Evolutionary conservation across 2,113 vertebrate species (phyloP), one percentile per base, ranked within the genome.

Genomic region (Planiliza haematocheilus): DNA sequence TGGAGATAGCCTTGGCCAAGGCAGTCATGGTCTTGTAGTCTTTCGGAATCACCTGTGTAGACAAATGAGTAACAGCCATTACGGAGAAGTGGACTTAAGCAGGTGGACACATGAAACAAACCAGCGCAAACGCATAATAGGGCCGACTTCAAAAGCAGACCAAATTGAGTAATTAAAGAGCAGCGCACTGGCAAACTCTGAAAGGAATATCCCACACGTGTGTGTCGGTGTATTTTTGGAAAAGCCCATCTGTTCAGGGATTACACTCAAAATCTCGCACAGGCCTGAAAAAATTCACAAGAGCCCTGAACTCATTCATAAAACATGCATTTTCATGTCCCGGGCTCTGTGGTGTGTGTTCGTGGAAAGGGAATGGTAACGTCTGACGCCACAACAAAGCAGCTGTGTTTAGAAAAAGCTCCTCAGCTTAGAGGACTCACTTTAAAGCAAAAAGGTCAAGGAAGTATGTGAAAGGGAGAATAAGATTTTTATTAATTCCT

Each of bases 21-120:
- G 98, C 98, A 0, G 97, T 97, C 98, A 99, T 99, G 4, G 97
- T 99, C 93, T 99, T 99, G 85, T 99, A 99, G 94, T 99, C 97
- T 88, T 99, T 99, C 43, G 97, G 97, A 85, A 99, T 99, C 77
- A 99, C 97, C 97, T 99, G 91, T 0, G 13, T 45, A 81, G 73
- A 77, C 57, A 76, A 79, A 61, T 70, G 58, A 62, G 21, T 38
- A 60, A 71, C 14, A 59, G 18, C 18, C 17, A 65, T 78, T 65
- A 76, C 42, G 67, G 71, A 42, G 39, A 66, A 68, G n/a, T 16
- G 53, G 42, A 51, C 50, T 52, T 13, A 8, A 50, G 76, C 90
- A 88, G 88, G 88, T 89, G 86, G 86, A 86, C 74, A 83, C 77
- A 87, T 88, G 72, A 90, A 88, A 78, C 61, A 75, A 81, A 84